Base-by-base conservation (phyloP, 2,113 vertebrate species). In the Peromyscus maniculatus region DNA sequence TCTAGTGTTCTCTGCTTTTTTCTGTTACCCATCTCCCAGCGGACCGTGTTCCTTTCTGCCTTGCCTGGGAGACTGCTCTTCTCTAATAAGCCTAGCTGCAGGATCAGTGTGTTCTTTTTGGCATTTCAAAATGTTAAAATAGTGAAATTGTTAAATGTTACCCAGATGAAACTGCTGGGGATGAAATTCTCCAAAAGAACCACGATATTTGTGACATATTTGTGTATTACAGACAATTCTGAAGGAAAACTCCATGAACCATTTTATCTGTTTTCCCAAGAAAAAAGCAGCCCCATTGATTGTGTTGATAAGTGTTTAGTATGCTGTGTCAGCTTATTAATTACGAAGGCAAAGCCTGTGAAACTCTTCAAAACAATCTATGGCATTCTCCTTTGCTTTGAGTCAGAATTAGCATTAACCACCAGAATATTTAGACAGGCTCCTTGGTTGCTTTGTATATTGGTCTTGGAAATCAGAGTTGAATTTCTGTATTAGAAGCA, bases 11-110 rank as follows among this genome's bases (percentile, higher is more conserved):
- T 98, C 97, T 98, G 97, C 97, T 19, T 97, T 98, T 98, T 98
- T 98, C 98, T 98, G 98, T 98, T 98, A 97, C 97, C 90, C 97
- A 98, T 98, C 98, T 96, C 98, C 97, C 98, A 97, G 97, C 97
- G 98, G 97, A 98, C 96, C 97, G 87, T n/a, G 93, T 96, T 98
- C 95, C 97, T 98, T 96, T 92, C 95, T 97, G 97, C 97, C 84
- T 98, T 96, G 98, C 94, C 97, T 98, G 97, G 97, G 94, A 98
- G 97, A 97, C 95, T 97, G 95, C 96, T 97, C 93, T 97, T 98
- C 95, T 95, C 97, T 95, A 98, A 95, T 95, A 91, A 95, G 95
- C 96, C 95, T 94, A 77, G 92, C 97, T 64, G 1, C 91, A 94
- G 96, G 97, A 97, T 98, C 96, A 91, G 94, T 97, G 91, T 91